phyloP scores from a whole-genome alignment of 1,140 invertebrate species.

The Euglossa dilemma region DNA sequence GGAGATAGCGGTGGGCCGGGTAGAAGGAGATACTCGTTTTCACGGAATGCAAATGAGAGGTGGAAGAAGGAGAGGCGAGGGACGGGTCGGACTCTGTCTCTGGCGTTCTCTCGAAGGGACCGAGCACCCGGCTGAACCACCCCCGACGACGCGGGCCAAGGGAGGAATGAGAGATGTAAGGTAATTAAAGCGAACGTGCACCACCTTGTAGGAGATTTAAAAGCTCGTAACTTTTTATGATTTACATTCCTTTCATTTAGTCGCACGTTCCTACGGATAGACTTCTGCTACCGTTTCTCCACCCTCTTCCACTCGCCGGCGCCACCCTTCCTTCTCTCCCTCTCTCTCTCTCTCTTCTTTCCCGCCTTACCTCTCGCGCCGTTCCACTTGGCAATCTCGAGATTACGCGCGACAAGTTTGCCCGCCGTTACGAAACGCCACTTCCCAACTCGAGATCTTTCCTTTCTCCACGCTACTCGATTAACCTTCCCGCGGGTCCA shows the following conservation, averaged over 20 bases:
- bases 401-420: constrained; percentile 67
- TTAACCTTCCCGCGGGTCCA: constrained; percentile 52
- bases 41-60: constrained; percentile 80
- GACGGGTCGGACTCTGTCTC: constrained; percentile 28
- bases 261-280: constrained; percentile 79
- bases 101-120: constrained; percentile 26
- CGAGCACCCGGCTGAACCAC: constrained; percentile 22
- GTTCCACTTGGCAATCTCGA: constrained; percentile 62
- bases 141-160: constrained; percentile 37
- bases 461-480: constrained; percentile 50
- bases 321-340: not conserved
- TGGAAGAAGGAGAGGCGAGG: constrained; percentile 45
- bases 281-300: constrained; percentile 69
- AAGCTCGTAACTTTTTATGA: constrained; percentile 84
- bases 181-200: constrained; percentile 83
- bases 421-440: constrained; percentile 55
- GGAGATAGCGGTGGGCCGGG: constrained; percentile 34
- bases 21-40: constrained; percentile 72
- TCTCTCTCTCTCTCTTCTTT: not conserved
- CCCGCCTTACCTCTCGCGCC: constrained; percentile 2
- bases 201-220: constrained; percentile 83
- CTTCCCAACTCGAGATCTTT: constrained; percentile 53
- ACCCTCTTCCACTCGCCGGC: constrained; percentile 9
- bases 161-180: constrained; percentile 82
- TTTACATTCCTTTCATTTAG: constrained; percentile 83